Conservation (phyloP, 2,113 vertebrate genomes). For the Indri indri region DNA sequence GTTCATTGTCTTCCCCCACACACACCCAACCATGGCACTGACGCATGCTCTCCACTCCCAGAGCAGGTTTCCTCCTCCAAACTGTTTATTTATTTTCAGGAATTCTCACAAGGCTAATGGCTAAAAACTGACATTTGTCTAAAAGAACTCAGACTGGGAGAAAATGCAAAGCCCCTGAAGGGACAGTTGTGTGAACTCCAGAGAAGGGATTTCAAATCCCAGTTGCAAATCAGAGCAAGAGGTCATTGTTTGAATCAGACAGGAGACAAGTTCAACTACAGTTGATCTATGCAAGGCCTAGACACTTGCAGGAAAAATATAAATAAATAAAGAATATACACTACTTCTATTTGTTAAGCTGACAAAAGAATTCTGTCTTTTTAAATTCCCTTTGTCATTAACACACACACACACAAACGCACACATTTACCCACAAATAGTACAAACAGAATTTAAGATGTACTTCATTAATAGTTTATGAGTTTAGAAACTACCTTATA, state of each 20-base stretch:
- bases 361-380: constrained; percentile 55
- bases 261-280: constrained; percentile 54
- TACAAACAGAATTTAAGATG: background rate
- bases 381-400: background rate
- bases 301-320: constrained; percentile 42
- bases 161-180: constrained; percentile 69
- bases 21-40: background rate
- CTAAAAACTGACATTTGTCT: constrained; percentile 30
- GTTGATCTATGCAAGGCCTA: constrained; percentile 71
- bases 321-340: constrained; percentile 72
- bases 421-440: background rate
- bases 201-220: constrained; percentile 54
- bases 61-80: constrained; percentile 60
- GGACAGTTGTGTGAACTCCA: constrained; percentile 49
- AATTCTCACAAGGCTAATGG: constrained; percentile 71
- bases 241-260: constrained; percentile 62
- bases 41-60: constrained; percentile 24
- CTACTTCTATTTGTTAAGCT: constrained; percentile 45
- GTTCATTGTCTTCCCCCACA: background rate
- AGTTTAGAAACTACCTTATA: background rate
- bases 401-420: background rate
- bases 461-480: background rate
- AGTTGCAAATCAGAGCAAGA: constrained; percentile 51
- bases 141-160: constrained; percentile 14
- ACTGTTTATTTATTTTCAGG: constrained; percentile 73